Evolutionary conservation across 1,140 invertebrate genomes (phyloP), one percentile per base, ranked within the genome.

Genomic region (Drosophila leontia): DNA sequence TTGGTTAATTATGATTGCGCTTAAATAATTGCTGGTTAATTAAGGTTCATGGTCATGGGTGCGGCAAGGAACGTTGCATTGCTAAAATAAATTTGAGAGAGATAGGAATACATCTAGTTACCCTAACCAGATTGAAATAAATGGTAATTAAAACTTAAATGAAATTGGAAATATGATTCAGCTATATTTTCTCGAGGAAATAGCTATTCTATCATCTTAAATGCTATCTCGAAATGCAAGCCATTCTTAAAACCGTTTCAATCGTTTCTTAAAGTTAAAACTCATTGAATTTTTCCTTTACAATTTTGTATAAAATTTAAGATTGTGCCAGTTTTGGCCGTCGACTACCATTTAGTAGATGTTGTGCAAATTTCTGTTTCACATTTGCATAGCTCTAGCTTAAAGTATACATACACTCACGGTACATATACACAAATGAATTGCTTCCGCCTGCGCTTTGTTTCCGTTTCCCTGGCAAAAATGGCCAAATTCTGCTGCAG

Each of bases 371-470:
- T 68, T 63, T 51, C 50, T 62, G 42, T 61, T 75, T 50, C 45
- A 69, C 50, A 85, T 85, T 78, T 80, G 69, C 82, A 84, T 80
- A 74, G 67, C 45, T 69, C 50, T 48, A 60, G 61, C 53, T 68
- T 42, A 59, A 44, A 72, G 65, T 41, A 58, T 39, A 65, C 32
- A 70, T 29, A 37, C 48, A 79, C 39, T 48, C 47, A 65, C 78
- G 67, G 63, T 44, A 42, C 63, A 80, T 42, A 63, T 69, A 80
- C 59, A 62, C 77, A 80, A 88, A 81, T 88, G 80, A 87, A 87
- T 87, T 83, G 76, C 84, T 78, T 87, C 84, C 84, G 84, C 77
- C 59, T 70, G 72, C 59, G 78, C 72, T 81, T 88, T 84, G 83
- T 74, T 87, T 87, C 76, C 84, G 80, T 80, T 83, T 63, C 47